A percentile compares a stretch with the other conserved stretches of the same genome.
These are phyloP conservation scores for Diaperis boleti DNA, from an alignment of 2,888 invertebrate species.

Conservation along the genomic window DNA sequence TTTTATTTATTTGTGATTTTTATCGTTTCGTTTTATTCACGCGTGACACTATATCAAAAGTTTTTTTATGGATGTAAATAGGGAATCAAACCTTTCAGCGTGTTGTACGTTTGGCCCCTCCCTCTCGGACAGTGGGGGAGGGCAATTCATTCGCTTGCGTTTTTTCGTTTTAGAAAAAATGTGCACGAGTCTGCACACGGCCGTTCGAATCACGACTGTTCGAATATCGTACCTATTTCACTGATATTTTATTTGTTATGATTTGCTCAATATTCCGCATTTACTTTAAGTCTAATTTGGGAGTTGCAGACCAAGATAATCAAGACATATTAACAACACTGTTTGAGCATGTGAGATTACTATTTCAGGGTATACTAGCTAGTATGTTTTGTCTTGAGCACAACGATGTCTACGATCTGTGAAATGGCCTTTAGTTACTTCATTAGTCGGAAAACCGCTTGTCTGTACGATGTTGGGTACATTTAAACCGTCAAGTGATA, in stretches of 20 bases:
- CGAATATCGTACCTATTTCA: not conserved
- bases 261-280: conserved; percentile 47
- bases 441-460: conserved; percentile 39
- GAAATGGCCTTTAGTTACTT: conserved; percentile 44
- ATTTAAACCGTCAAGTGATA: conserved; percentile 48
- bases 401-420: conserved; percentile 46
- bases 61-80: conserved; percentile 22
- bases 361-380: conserved; percentile 38
- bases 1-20: conserved; percentile 22
- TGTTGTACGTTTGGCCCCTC: conserved; percentile 31
- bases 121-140: no score
- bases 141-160: not conserved
- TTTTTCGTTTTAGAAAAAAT: no score
- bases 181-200: no score
- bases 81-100: conserved; percentile 18
- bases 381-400: conserved; percentile 43
- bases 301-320: conserved; percentile 22
- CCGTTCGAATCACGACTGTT: not conserved
- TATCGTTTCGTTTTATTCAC: conserved; percentile 8
- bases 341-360: conserved; percentile 34
- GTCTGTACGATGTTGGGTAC: conserved; percentile 43
- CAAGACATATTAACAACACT: conserved; percentile 15
- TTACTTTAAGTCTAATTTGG: conserved; percentile 40
- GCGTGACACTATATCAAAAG: conserved; percentile 29
- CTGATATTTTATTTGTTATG: conserved; percentile 29